phyloP scores from a whole-genome alignment of 2,888 invertebrate genomes.

The Drosophila austrosaltans region DNA sequence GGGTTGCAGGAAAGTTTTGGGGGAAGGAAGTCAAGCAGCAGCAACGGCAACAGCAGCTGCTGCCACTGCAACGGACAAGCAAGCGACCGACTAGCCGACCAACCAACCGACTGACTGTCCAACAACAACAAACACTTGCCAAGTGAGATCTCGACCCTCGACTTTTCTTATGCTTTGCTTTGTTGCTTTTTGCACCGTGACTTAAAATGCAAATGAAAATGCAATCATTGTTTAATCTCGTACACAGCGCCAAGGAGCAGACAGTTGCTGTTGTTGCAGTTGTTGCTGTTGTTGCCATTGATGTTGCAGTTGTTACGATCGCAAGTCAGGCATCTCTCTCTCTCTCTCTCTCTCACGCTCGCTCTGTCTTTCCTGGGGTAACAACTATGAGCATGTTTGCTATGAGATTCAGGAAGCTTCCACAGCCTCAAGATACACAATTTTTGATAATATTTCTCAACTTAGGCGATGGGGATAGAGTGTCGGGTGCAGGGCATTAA shows the following conservation, averaged over 20 bases:
- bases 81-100: neutral
- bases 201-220: constrained; percentile 79
- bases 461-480: constrained; percentile 42
- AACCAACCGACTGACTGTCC: too few relatives aligned
- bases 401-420: constrained; percentile 70
- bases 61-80: constrained; percentile 22
- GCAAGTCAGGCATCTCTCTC: constrained; percentile 62
- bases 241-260: constrained; percentile 63
- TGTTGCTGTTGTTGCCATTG: neutral
- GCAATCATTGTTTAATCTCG: constrained; percentile 77
- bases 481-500: constrained; percentile 29
- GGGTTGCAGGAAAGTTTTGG: neutral
- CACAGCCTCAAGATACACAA: constrained; percentile 66
- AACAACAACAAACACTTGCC: constrained; percentile 58
- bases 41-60: constrained; percentile 32
- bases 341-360: constrained; percentile 1
- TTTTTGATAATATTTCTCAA: constrained; percentile 71
- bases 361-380: constrained; percentile 29
- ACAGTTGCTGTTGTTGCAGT: neutral
- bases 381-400: constrained; percentile 72
- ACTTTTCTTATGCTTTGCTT: constrained; percentile 63
- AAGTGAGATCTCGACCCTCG: constrained; percentile 75
- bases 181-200: constrained; percentile 65
- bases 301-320: constrained; percentile 60
- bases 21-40: constrained; percentile 26